Evolutionary conservation across 2,888 invertebrate species (phyloP).

Genomic region (Polymixis lichenea): DNA sequence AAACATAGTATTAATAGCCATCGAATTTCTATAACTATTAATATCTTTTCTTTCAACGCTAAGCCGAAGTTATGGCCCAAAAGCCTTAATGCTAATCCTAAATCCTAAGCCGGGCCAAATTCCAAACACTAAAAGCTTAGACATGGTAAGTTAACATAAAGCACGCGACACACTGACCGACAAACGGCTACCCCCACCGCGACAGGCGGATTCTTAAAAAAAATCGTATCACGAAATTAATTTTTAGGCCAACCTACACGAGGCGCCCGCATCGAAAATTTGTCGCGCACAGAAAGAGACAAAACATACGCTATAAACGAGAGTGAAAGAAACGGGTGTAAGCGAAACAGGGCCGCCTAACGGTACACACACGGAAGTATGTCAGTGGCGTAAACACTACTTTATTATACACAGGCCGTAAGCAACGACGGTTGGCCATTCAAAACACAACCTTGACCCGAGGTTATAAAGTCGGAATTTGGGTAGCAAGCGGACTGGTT

Average conservation of each 20-base stretch:
- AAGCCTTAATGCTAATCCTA: conserved; percentile 45
- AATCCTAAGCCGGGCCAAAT: conserved; percentile 41
- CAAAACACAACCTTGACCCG: conserved; percentile 85
- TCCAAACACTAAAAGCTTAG: conserved; percentile 47
- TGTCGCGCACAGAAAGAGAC: conserved; percentile 87
- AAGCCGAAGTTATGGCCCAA: conserved; percentile 19
- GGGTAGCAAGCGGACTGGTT: conserved; percentile 75
- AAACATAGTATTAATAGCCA: conserved; percentile 8
- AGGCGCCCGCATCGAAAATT: conserved; percentile 89
- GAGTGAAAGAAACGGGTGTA: conserved; percentile 87
- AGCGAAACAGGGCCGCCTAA: conserved; percentile 88
- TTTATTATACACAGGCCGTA: conserved; percentile 79
- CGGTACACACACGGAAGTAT: conserved; percentile 90
- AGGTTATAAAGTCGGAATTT: conserved; percentile 75
- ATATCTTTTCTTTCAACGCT: conserved; percentile 14
- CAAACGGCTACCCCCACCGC: conserved; percentile 68
- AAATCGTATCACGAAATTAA: conserved; percentile 88
- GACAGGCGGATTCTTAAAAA: conserved; percentile 78
- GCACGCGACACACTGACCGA: conserved; percentile 82
- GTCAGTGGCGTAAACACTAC: conserved; percentile 88
- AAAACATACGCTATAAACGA: conserved; percentile 77
- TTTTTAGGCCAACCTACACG: conserved; percentile 89
- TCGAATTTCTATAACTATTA: conserved; percentile 16
- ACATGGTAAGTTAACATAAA: conserved; percentile 66
- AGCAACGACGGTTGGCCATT: conserved; percentile 70